Base-by-base conservation (phyloP, 2,888 invertebrate species). In the Creontiades dilutus region DNA sequence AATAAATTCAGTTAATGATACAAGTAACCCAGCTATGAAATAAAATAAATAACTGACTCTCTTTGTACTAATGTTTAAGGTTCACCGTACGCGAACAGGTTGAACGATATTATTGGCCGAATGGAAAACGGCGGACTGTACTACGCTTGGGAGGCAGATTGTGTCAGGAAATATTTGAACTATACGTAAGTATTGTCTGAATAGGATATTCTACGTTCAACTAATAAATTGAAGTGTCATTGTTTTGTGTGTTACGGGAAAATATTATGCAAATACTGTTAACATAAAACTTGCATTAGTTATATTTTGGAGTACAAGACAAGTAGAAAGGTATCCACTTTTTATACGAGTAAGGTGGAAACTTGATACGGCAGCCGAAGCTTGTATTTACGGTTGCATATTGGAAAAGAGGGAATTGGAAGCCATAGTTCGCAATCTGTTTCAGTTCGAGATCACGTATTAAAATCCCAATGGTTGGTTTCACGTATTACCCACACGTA, bases 121-220 rank as follows among this genome's bases (percentile, higher is more conserved):
- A 93, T 95, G 91, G 95, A 95, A 90, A 95, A 95, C 91, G 94
- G 95, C 12, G 96, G 96, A 11, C 93, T 96, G 28, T 93, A 95
- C 91, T 93, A 95, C 57, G 94, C 94, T 91, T 96, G 96, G 95
- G 96, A 96, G 93, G 95, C 94, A 91, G 94, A 94, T 93, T 95
- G 95, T 48, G 91, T 90, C 14, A 90, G 92, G 27, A 86, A 89
- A 61, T 92, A 91, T 82, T 76, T 91, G 37, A 89, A 88, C 80
- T 90, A 90, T 13, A 91, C 52, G 91, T 92, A 55, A 88, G 88
- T 86, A 61, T 9, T 82, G 52, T 12, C 13, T 7, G 13, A 48
- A 11, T 52, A 37, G 37, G 7, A 37, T 37, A 37, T 37, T 37
- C 2, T 4, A 37, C 7, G 37, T 7, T 37, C 37, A 37, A 37